Base-by-base conservation (phyloP, 2,113 vertebrate genomes). In the Xiphias gladius region DNA sequence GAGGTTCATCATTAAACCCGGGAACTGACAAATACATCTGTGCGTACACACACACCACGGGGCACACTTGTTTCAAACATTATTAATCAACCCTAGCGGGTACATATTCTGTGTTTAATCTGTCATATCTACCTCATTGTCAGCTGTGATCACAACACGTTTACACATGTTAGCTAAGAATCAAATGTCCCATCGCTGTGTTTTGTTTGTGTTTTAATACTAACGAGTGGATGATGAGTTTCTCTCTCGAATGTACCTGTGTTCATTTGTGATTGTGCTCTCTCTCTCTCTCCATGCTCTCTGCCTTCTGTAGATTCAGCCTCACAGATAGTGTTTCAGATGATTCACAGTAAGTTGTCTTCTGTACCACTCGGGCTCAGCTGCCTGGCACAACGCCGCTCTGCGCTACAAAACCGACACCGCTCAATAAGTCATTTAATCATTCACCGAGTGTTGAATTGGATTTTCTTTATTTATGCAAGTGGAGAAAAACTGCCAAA, bases 321-420 rank as follows among this genome's bases (percentile, higher is more conserved):
- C 95, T 93, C 89, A 96, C 96, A 96, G 95, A 96, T 95, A 95
- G 96, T 97, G 96, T 97, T 94, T 98, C 97, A 95, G 96, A 97
- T 95, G 97, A 97, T 88, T 92, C 95, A 90, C 97, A 98, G 98
- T 99, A 98, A 99, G 98, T 99, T 70, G 32, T 62, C 39, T 39
- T 67, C 50, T 70, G 28, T 65, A 24, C 58, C 70, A 32, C 39
- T 77, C 16, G 54, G 46, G 22, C 59, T 65, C 64, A 9, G 57
- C 66, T 67, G 63, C 63, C 57, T 58, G 67, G 41, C 73, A 62
- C 41, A 2, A 71, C 80, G 5, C 81, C 67, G 82, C 84, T 88
- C 48, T 65, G 64, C 66, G 50, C 43, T 58, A 4, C 28, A 24
- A 57, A 77, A 37, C 61, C 73, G 46, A 63, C 6, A 50, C 13